Evolutionary conservation across 2,113 vertebrate species (phyloP).

Genomic region (Sclerurus mexicanus): DNA sequence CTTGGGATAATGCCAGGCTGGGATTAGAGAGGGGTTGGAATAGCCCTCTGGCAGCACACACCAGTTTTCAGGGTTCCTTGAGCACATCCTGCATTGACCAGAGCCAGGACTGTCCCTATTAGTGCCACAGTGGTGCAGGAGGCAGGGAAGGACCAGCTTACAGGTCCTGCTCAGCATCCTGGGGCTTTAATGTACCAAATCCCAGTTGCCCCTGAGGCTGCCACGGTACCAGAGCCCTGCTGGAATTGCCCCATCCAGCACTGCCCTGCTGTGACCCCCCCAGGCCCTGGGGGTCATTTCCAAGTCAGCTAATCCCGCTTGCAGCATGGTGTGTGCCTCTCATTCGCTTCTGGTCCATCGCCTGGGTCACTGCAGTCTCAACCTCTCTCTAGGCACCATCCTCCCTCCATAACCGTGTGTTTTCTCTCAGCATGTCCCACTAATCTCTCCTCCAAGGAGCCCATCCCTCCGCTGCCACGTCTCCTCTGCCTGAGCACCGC

Average conservation of each 20-base stretch:
- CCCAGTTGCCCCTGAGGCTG: background rate
- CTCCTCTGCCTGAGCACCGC: background rate
- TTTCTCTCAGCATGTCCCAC: slow-evolving; percentile 72
- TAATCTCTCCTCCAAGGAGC: slow-evolving; percentile 51
- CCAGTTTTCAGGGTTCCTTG: background rate
- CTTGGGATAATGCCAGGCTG: background rate
- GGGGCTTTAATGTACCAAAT: background rate
- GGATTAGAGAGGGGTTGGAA: background rate
- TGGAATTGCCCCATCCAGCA: background rate
- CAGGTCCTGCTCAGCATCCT: background rate
- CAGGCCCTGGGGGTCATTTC: background rate
- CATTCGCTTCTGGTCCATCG: background rate
- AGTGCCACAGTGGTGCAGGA: rapidly evolving
- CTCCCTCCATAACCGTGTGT: slow-evolving; percentile 15
- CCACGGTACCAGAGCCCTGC: rapidly evolving
- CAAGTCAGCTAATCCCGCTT: background rate
- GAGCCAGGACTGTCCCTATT: background rate
- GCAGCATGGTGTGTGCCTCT: slow-evolving; percentile 23
- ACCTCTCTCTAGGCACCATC: slow-evolving; percentile 14
- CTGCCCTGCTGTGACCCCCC: background rate
- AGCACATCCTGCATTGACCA: background rate
- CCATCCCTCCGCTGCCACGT: background rate
- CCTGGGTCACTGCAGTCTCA: slow-evolving; percentile 10
- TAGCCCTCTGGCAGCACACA: background rate
- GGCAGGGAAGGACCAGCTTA: background rate